Base-by-base conservation (phyloP, 2,113 vertebrate genomes). In the Furnarius figulus region DNA sequence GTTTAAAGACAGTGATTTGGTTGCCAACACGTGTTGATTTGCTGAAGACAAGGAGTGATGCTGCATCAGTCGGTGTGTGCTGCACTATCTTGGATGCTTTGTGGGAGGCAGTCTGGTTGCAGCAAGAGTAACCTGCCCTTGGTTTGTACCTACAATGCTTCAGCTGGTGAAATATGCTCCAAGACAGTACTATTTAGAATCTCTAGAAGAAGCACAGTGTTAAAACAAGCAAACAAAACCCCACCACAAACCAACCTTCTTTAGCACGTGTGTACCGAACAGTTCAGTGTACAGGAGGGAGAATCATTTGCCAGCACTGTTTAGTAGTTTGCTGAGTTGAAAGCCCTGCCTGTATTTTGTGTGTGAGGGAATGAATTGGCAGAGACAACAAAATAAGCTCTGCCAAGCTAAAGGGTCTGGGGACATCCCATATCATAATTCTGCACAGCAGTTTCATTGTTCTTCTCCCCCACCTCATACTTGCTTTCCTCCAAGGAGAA, bases 1-100 rank as follows among this genome's bases (percentile, higher is more conserved):
- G 24, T 52, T 77, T 15, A 56, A 42, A 12, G 47, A 27, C 6
- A 52, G 12, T 25, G 23, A 4, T 56, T 52, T 19, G 47, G 14
- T 55, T 82, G 46, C 14, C 9, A 55, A 1, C 14, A 10, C 4
- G 12, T 19, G 50, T 31, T 49, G 22, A 62, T 46, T 12, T 62
- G 39, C 2, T 2, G 8, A 47, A 71, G 13, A 23, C 58, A 2
- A 0, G 24, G 27, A 56, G 14, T 11, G 47, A 21, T 21, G 7
- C 24, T 30, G 18, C 1, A 6, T 44, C 40, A 74, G 40, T 21
- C 0, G 0, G 4, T 12, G 15, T 25, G 25, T 27, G 24, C 30
- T 5, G 8, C 21, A 4, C 25, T 7, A 1, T 20, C n/a, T 46
- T 19, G 30, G 39, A 5, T 20, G 65, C 30, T 80, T 4, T 42